Base-by-base conservation (phyloP, 1,140 invertebrate genomes). In the Zaprionus kolodkinae region DNA sequence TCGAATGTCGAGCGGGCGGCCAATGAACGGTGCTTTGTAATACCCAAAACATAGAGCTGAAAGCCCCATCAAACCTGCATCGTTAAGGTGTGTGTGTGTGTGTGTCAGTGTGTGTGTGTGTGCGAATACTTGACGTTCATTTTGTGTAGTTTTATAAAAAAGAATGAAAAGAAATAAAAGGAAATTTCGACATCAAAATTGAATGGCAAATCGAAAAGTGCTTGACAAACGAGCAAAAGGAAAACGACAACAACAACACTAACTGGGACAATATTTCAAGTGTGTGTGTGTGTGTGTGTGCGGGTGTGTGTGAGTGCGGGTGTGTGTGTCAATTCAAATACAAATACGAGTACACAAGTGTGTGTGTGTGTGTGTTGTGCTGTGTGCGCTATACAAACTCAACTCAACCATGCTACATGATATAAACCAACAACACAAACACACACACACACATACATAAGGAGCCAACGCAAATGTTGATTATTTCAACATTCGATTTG, bases 131-230 rank as follows among this genome's bases (percentile, higher is more conserved):
- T 87, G 73, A 76, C 73, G 67, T 83, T 75, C 54, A 78, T 77
- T 73, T 72, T 66, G 70, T 88, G 73, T 71, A 67, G 67, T 75
- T 84, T 79, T 57, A 78, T 57, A 43, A 15, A 72, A 64, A 64
- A 79, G 77, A 48, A 48, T 33, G 3, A 57, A 55, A 61, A 36
- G 33, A 38, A 30, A 62, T 12, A 54, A 40, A 62, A 56, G 54
- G 11, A 43, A 64, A 64, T 52, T 35, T 63, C 30, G 6, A 12
- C 60, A 64, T 57, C 61, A 40, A 73, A 73, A 84, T 77, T 80
- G 72, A 85, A 80, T 84, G 78, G 60, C 77, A 71, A 80, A 84
- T 85, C 83, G 81, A 84, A 75, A 84, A 84, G 81, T 84, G 81
- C 81, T 84, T 84, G 81, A 84, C 81, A 80, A 78, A 78, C 60